A percentile compares a stretch with the other conserved stretches of the same genome.
Evolutionary conservation across 2,888 invertebrate genomes (phyloP).

Genomic region (Tipula unca): DNA sequence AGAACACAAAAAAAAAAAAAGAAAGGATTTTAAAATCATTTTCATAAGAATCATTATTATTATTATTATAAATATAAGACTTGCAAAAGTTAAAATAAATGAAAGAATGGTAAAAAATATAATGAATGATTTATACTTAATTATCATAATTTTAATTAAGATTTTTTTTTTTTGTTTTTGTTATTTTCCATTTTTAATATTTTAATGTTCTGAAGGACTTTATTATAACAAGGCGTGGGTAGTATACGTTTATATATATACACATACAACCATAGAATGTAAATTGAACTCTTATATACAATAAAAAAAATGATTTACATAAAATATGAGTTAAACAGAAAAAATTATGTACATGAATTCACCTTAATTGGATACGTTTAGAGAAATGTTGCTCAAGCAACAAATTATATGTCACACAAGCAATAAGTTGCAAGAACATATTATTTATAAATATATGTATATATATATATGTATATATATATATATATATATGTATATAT

Average conservation of each 20-base stretch:
- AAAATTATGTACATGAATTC: not conserved
- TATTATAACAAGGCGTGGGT: not conserved
- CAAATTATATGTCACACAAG: not conserved
- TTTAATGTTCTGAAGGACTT: constrained; percentile 9
- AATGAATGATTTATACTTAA: constrained; percentile 14
- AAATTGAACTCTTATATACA: not conserved
- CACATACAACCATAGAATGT: not conserved
- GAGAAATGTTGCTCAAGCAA: not conserved
- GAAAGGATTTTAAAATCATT: constrained; percentile 14
- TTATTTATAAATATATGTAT: too few relatives aligned
- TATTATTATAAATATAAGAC: constrained; percentile 8
- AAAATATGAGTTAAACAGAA: not conserved
- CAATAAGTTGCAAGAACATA: too few relatives aligned
- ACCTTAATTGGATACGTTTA: not conserved
- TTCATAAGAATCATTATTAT: not conserved
- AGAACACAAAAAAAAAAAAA: not conserved
- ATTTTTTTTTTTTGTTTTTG: not conserved
- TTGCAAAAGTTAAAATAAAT: constrained; percentile 14
- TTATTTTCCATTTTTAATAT: not conserved
- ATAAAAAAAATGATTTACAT: not conserved
- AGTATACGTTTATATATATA: not conserved
- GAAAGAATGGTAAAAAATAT: constrained; percentile 3
- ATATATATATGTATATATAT: too few relatives aligned
- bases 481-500: too few relatives aligned
- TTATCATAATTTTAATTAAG: constrained; percentile 14